Conservation (phyloP, 1,140 invertebrate species). For the Cydia amplana region DNA sequence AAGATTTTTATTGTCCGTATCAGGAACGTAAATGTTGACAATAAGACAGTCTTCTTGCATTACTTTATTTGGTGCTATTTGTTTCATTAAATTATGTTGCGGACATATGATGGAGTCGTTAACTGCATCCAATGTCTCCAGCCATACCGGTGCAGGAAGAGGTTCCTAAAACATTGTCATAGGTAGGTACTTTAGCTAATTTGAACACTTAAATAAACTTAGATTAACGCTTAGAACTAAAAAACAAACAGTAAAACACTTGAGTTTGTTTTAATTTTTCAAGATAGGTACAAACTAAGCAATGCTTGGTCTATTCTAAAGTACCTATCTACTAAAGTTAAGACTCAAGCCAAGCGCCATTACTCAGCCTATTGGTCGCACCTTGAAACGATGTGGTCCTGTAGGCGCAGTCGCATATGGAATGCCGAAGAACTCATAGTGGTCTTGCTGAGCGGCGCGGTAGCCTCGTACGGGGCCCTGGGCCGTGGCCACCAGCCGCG, state of each 20-base stretch:
- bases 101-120: slow-evolving; percentile 52
- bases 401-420: slow-evolving; percentile 59
- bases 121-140: slow-evolving; percentile 48
- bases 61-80: slow-evolving; percentile 8
- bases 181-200: too few species aligned
- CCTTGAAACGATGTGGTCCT: slow-evolving; percentile 53
- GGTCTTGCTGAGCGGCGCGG: slow-evolving; percentile 40
- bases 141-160: slow-evolving; percentile 47
- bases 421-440: slow-evolving; percentile 54
- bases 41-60: slow-evolving; percentile 60
- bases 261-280: too few species aligned
- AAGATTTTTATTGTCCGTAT: slow-evolving; percentile 53
- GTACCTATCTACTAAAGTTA: too few species aligned
- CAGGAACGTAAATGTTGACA: slow-evolving; percentile 57
- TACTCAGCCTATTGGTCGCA: slow-evolving; percentile 27
- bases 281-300: too few species aligned
- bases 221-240: too few species aligned
- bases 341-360: too few species aligned
- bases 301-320: too few species aligned
- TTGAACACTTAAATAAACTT: not conserved
- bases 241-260: too few species aligned
- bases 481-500: slow-evolving; percentile 38
- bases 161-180: slow-evolving; percentile 47
- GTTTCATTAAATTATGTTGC: slow-evolving; percentile 39
- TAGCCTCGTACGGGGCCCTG: slow-evolving; percentile 56